These are phyloP conservation scores for Pteromalus puparum DNA, from an alignment of 1,140 invertebrate genomes.

Conservation along the genomic window DNA sequence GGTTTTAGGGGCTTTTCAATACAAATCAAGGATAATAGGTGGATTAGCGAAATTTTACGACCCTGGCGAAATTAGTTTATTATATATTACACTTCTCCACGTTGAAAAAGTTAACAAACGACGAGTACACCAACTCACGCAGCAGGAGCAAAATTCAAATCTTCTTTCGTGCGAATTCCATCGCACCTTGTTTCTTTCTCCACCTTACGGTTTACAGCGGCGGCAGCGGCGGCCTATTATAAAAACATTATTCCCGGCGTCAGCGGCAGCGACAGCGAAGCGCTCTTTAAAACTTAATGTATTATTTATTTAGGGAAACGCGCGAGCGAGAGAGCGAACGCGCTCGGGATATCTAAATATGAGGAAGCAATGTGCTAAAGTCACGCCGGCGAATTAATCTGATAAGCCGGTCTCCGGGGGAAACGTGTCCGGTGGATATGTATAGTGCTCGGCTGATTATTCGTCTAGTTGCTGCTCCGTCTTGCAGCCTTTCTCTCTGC, in stretches of 20 bases:
- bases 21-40: not conserved
- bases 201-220: no score
- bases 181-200: no score
- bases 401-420: slow-evolving; percentile 8
- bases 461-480: not conserved
- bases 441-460: slow-evolving; percentile 19
- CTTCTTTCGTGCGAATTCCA: not conserved
- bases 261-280: not conserved
- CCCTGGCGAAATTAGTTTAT: no score
- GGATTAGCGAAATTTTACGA: not conserved
- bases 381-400: slow-evolving; percentile 41
- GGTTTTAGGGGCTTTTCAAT: not conserved
- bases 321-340: not conserved
- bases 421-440: slow-evolving; percentile 32
- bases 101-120: no score
- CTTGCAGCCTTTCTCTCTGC: not conserved
- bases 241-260: slow-evolving; percentile 26
- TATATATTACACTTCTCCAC: no score
- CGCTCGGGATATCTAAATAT: slow-evolving; percentile 31
- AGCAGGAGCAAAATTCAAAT: not conserved
- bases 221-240: not conserved
- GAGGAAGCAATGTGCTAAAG: slow-evolving; percentile 43
- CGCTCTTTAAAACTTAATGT: slow-evolving; percentile 38
- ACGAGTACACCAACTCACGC: no score
- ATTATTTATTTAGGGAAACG: slow-evolving; percentile 41